Evolutionary conservation across 2,113 vertebrate species (phyloP).

Genomic region (Indicator maculatus): DNA sequence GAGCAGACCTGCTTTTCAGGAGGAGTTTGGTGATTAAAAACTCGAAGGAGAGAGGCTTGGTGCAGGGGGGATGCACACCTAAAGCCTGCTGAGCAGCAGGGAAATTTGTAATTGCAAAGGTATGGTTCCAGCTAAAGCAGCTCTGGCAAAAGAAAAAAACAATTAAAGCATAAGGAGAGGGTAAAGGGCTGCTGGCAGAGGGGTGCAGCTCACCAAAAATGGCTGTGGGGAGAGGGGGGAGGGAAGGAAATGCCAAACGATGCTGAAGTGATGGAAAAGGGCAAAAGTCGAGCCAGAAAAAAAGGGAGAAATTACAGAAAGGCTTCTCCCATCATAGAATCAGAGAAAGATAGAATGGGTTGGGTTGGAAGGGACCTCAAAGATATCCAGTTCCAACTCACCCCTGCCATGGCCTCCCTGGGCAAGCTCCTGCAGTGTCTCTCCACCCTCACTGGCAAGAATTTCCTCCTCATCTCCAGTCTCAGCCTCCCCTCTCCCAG

Average conservation of each 20-base stretch:
- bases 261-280: constrained; percentile 2
- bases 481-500: too few species aligned
- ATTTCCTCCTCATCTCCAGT: too few species aligned
- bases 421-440: too few species aligned
- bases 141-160: neutral
- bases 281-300: neutral
- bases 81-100: constrained; percentile 38
- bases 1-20: constrained; percentile 17
- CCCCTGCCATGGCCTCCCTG: too few species aligned
- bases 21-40: constrained; percentile 14
- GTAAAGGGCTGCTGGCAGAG: neutral
- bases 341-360: too few species aligned
- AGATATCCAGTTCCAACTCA: too few species aligned
- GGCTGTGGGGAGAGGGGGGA: neutral
- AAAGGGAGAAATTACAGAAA: too few species aligned
- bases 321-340: too few species aligned
- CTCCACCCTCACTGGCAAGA: too few species aligned
- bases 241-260: neutral
- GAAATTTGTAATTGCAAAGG: constrained; percentile 57
- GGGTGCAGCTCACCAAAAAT: neutral
- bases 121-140: constrained; percentile 34
- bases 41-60: neutral
- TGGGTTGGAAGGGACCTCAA: too few species aligned
- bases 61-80: neutral
- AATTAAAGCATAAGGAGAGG: constrained; percentile 12